Conservation (phyloP, 2,888 invertebrate genomes). For the Drosophila anomalata region DNA sequence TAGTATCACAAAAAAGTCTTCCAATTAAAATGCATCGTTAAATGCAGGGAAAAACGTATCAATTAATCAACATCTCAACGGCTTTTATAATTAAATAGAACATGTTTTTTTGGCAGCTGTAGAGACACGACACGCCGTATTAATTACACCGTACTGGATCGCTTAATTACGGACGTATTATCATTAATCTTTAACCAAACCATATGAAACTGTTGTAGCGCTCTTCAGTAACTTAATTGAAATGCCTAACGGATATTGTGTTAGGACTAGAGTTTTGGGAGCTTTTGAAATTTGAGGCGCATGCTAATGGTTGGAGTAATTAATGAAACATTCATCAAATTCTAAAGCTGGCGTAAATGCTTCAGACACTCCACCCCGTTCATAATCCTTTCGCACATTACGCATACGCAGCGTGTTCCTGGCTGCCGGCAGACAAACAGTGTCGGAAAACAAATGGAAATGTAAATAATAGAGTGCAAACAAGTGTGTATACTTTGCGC, state of each 20-base stretch:
- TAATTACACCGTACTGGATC: slow-evolving; percentile 17
- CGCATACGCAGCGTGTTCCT: slow-evolving; percentile 27
- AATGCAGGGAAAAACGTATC: not conserved
- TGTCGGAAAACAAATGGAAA: slow-evolving; percentile 7
- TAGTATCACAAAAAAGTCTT: not conserved
- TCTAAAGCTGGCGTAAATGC: slow-evolving; percentile 2
- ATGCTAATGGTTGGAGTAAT: slow-evolving; percentile 45
- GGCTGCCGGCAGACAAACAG: slow-evolving; percentile 13
- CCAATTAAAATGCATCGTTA: slow-evolving; percentile 1
- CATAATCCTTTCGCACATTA: slow-evolving; percentile 49
- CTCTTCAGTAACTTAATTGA: not conserved
- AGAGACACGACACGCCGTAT: not conserved
- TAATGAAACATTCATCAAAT: slow-evolving; percentile 57
- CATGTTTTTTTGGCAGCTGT: slow-evolving; percentile 23
- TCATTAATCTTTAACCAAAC: slow-evolving; percentile 25
- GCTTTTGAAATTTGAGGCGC: slow-evolving; percentile 2
- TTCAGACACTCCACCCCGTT: slow-evolving; percentile 2
- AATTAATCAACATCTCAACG: slow-evolving; percentile 18
- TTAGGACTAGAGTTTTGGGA: not conserved
- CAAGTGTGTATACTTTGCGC: not conserved
- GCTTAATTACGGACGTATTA: slow-evolving; percentile 20
- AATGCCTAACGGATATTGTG: not conserved
- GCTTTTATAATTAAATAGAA: slow-evolving; percentile 14
- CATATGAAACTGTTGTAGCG: not conserved
- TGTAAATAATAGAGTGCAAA: slow-evolving; percentile 6